Evolutionary conservation across 2,797 vertebrate genomes (phyloP).

Genomic region (Propithecus perrieri): DNA sequence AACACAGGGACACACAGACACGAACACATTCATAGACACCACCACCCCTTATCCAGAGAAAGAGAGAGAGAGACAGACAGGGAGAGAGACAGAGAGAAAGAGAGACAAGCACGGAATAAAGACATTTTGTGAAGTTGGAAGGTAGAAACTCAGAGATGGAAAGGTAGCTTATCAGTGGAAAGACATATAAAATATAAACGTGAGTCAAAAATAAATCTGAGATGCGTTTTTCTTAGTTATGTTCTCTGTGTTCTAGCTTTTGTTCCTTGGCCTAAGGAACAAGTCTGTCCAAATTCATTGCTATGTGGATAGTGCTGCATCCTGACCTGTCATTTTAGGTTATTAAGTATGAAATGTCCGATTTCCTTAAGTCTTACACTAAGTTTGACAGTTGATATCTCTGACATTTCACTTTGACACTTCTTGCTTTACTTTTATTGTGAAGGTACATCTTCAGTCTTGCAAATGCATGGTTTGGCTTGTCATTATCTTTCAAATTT

Average conservation of each 20-base stretch:
- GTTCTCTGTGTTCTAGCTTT: not conserved
- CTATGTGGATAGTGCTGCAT: fast-evolving
- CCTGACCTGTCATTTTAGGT: not conserved
- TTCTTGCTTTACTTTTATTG: no score
- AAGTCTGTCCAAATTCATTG: not conserved
- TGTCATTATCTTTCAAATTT: no score
- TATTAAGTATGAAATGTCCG: no score
- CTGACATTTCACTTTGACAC: no score
- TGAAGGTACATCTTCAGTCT: no score
- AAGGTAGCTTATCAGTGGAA: not conserved
- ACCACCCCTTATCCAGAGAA: not conserved
- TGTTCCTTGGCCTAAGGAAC: not conserved
- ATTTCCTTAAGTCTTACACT: no score
- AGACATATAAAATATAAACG: not conserved
- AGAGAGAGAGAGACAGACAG: not conserved
- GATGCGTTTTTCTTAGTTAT: not conserved
- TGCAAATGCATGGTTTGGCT: no score
- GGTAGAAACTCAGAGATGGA: not conserved
- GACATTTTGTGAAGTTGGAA: not conserved
- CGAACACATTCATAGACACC: not conserved
- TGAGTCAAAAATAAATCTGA: not conserved
- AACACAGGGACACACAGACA: not conserved
- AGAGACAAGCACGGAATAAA: not conserved
- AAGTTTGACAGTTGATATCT: no score
- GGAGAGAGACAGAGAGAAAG: not conserved